A percentile compares a stretch with the other conserved stretches of the same genome.
phyloP scores from a whole-genome alignment of 2,888 invertebrate species.

The Tuta absoluta region DNA sequence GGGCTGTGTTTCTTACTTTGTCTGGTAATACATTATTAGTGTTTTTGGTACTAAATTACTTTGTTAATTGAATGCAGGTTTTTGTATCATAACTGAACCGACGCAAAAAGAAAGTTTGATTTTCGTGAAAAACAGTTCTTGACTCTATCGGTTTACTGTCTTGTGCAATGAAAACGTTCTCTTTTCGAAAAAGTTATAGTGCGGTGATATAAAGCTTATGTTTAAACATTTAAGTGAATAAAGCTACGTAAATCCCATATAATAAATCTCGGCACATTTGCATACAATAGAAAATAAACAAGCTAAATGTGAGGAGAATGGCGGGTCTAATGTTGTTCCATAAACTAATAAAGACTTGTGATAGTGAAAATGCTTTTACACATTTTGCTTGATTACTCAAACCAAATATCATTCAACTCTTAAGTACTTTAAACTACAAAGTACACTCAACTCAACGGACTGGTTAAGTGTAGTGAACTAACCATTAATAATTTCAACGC shows the following conservation, averaged over 20 bases:
- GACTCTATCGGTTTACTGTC: too few relatives aligned
- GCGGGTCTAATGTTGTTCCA: slow-evolving; percentile 18
- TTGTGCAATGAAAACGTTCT: background rate
- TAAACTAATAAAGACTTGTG: slow-evolving; percentile 22
- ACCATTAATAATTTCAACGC: slow-evolving; percentile 68
- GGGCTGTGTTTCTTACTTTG: slow-evolving; percentile 6
- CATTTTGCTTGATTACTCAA: slow-evolving; percentile 17
- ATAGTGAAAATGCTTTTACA: slow-evolving; percentile 21
- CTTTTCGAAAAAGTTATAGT: background rate
- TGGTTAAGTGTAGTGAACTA: slow-evolving; percentile 43
- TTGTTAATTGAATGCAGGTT: too few relatives aligned
- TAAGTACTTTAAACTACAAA: slow-evolving; percentile 23
- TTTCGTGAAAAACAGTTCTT: too few relatives aligned
- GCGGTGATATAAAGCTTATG: background rate
- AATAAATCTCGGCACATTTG: slow-evolving; percentile 20
- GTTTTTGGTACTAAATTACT: background rate
- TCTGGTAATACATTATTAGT: background rate
- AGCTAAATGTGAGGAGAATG: slow-evolving; percentile 18
- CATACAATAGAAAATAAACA: slow-evolving; percentile 25
- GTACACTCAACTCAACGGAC: slow-evolving; percentile 25
- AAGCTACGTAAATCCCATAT: slow-evolving; percentile 13
- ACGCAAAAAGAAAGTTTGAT: too few relatives aligned
- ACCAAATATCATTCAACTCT: slow-evolving; percentile 17
- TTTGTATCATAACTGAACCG: too few relatives aligned
- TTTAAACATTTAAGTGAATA: slow-evolving; percentile 10